These are phyloP conservation scores for Hipposideros armiger DNA, from an alignment of 2,113 vertebrate genomes.

Conservation along the genomic window DNA sequence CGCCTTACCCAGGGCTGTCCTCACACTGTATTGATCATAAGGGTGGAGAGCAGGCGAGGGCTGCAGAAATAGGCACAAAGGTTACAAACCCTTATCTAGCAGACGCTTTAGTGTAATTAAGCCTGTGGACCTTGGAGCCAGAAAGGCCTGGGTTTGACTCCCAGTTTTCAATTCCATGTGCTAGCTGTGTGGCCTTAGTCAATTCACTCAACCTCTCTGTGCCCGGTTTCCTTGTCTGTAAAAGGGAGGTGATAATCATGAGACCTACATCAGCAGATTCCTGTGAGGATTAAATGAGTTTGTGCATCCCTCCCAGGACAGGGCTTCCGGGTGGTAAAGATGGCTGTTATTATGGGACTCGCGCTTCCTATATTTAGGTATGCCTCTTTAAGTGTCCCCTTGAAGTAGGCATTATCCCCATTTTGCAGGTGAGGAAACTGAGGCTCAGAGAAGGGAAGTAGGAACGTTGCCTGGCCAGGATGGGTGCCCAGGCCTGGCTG, in stretches of 20 bases:
- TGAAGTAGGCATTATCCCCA: background rate
- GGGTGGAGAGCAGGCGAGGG: no score
- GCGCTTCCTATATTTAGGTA: rapidly evolving
- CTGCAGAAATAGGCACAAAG: background rate
- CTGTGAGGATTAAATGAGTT: background rate
- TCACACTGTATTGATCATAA: no score
- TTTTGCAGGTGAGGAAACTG: background rate
- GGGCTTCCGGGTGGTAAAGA: rapidly evolving
- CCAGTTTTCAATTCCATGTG: background rate
- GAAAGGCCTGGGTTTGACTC: background rate
- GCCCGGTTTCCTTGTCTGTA: background rate
- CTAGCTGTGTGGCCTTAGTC: conserved; percentile 3
- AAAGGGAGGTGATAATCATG: background rate
- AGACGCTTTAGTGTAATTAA: background rate
- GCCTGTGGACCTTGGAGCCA: background rate
- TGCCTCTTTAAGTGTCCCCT: no score
- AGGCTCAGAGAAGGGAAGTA: background rate
- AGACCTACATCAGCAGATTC: background rate
- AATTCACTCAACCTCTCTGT: background rate
- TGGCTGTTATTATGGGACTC: rapidly evolving
- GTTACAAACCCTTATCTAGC: no score
- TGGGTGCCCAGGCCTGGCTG: background rate
- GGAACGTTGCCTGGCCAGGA: background rate
- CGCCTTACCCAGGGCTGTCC: background rate
- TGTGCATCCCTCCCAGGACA: rapidly evolving